A percentile compares a stretch with the other conserved stretches of the same genome.
Conservation (phyloP, 23 tunicate genomes). For the Halocynthia aurantium region DNA sequence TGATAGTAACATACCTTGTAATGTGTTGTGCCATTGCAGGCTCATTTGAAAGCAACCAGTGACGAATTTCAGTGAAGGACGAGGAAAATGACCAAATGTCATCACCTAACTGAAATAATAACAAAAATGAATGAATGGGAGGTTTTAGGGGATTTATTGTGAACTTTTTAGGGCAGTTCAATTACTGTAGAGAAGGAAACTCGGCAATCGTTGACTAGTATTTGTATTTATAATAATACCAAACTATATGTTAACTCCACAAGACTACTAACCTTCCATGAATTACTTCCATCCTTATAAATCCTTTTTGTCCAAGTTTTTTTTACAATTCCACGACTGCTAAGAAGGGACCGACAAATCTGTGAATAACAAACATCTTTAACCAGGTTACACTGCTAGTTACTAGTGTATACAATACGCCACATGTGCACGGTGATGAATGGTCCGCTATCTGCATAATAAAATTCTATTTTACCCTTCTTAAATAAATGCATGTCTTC, state of each 20-base stretch:
- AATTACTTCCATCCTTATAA: slow-evolving; percentile 24
- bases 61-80: slow-evolving; percentile 2
- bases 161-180: background rate
- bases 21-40: background rate
- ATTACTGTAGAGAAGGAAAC: background rate
- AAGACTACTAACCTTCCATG: slow-evolving; percentile 30
- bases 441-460: no score
- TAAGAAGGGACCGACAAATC: slow-evolving; percentile 31
- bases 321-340: slow-evolving; percentile 50
- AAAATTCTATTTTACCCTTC: background rate
- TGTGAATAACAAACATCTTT: background rate
- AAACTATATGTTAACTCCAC: no score
- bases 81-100: slow-evolving; percentile 2
- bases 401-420: no score
- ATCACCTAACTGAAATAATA: background rate
- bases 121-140: background rate
- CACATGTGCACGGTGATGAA: no score
- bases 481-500: slow-evolving; percentile 44
- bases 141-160: no score
- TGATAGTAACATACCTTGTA: background rate
- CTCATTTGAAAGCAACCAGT: background rate
- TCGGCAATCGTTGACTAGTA: background rate
- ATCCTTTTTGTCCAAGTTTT: slow-evolving; percentile 47
- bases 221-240: no score
- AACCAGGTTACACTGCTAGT: no score